Conservation (phyloP, 2,888 invertebrate genomes). For the Melanostoma scalare region DNA sequence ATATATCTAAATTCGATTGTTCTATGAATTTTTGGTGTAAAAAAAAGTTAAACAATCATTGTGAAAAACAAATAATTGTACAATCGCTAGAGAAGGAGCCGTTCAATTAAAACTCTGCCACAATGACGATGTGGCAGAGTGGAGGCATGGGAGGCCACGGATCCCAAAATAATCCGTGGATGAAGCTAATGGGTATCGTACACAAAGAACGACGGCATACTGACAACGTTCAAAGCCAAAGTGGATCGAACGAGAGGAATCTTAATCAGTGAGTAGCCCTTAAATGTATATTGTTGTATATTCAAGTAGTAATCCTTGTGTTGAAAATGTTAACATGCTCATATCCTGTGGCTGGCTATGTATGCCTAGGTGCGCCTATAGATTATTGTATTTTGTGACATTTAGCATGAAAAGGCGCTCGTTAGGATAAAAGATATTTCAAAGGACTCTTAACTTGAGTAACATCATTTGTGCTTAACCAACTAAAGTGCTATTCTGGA, state of each 20-base stretch:
- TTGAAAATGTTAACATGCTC: slow-evolving; percentile 22
- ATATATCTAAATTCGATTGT: neutral
- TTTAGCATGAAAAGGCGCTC: neutral
- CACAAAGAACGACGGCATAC: slow-evolving; percentile 89
- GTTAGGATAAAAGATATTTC: neutral
- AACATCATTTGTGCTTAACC: too few species aligned
- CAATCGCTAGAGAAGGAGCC: slow-evolving; percentile 45
- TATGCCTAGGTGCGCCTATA: slow-evolving; percentile 1
- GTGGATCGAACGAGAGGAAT: slow-evolving; percentile 85
- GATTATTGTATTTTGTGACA: slow-evolving; percentile 12
- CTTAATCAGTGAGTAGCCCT: slow-evolving; percentile 87
- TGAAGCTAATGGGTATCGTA: slow-evolving; percentile 91
- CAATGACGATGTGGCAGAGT: slow-evolving; percentile 90
- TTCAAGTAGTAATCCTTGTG: slow-evolving; percentile 12
- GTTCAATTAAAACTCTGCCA: slow-evolving; percentile 77
- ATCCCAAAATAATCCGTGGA: slow-evolving; percentile 91
- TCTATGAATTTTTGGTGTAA: slow-evolving; percentile 6
- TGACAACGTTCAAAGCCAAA: slow-evolving; percentile 84
- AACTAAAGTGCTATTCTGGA: too few species aligned
- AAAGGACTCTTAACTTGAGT: neutral
- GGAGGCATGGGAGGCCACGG: slow-evolving; percentile 90
- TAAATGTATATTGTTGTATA: slow-evolving; percentile 20
- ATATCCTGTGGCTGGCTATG: slow-evolving; percentile 6
- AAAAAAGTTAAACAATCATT: slow-evolving; percentile 39
- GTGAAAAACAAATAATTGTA: slow-evolving; percentile 52